Base-by-base conservation (phyloP, 2,113 vertebrate species). In the Haplochromis burtoni region DNA sequence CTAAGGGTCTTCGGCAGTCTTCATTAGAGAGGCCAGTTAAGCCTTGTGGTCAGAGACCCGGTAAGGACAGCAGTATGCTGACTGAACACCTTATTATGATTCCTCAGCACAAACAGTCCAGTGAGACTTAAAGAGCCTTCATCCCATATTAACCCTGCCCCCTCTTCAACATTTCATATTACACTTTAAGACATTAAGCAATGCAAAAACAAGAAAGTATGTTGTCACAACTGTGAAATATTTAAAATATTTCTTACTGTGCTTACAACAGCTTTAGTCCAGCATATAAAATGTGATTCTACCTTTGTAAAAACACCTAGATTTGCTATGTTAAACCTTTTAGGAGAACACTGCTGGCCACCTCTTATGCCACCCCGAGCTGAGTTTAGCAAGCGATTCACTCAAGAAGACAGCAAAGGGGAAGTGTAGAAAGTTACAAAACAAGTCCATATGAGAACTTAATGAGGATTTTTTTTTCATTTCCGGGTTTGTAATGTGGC, bases 71-170 rank as follows among this genome's bases (percentile, higher is more conserved):
- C 80, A 73, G 38, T 55, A 16, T 88, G 92, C 94, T 93, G 92
- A 94, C 87, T 10, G 4, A 82, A 88, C 87, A 93, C 33, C 63
- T 89, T 88, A 84, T 86, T 82, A 85, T 94, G 88, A 93, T 57
- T 91, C 87, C 86, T 94, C 92, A 90, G 91, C 92, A 93, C 81
- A 91, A 85, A 85, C 82, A 81, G 61, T 78, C 59, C 66, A 35
- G n/a, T 80, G 29, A 85, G 87, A 86, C 54, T 90, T 83, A 92
- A 66, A 78, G 90, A 51, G 81, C 80, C 83, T 73, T 93, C 87
- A 91, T 92, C 90, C 83, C 88, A 81, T 90, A 91, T 91, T 91
- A 92, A 88, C 85, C 86, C 85, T 86, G 49, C 33, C 55, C 40
- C 38, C 38, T 61, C 45, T 45, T 49, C n/a, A 59, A 81, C 29